Conservation (phyloP, 2,888 invertebrate genomes). For the Petrolisthes manimaculis region DNA sequence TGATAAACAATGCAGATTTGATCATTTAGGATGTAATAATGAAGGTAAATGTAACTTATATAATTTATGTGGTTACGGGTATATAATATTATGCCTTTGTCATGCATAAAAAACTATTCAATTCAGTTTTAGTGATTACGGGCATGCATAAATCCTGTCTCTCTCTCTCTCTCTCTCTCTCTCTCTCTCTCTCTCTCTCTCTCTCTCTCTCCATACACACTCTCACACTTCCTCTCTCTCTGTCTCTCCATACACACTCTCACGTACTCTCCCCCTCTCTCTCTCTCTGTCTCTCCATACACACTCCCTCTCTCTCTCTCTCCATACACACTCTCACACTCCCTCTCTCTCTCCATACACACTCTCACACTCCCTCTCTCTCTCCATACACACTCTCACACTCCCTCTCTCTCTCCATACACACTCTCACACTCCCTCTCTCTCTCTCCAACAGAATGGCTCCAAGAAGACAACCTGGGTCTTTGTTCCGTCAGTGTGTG, state of each 20-base stretch:
- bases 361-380: background rate
- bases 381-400: background rate
- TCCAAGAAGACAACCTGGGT: constrained; percentile 60
- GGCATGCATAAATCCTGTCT: background rate
- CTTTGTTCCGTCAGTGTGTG: constrained; percentile 59
- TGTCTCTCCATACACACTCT: background rate
- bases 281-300: background rate
- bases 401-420: no score
- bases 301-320: background rate
- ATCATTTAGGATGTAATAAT: no score
- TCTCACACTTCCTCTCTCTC: background rate
- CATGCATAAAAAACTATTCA: background rate
- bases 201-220: background rate
- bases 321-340: no score
- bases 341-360: background rate
- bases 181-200: background rate
- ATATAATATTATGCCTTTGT: background rate
- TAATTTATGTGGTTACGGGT: no score
- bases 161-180: background rate
- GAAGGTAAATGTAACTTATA: no score
- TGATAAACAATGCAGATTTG: background rate
- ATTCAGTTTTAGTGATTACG: background rate
- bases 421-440: background rate
- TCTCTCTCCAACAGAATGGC: constrained; percentile 50
- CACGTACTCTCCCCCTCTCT: background rate